Conservation (phyloP, 2,888 invertebrate species). For the Thecocarcelia acutangulata region DNA sequence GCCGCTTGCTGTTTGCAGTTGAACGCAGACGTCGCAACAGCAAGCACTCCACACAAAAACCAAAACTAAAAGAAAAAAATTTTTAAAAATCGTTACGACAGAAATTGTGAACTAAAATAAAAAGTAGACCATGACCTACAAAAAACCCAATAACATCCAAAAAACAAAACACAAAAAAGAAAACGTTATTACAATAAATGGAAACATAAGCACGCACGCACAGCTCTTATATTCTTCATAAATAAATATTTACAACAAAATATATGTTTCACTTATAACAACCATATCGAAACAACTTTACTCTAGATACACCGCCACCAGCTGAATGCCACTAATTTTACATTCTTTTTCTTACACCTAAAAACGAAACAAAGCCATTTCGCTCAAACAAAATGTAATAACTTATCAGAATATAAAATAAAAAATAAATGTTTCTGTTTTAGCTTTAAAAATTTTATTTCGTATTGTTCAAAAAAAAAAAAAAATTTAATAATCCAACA, state of each 20-base stretch:
- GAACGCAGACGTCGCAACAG: conserved; percentile 21
- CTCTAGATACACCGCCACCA: background rate
- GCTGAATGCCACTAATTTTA: conserved; percentile 46
- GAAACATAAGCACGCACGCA: conserved; percentile 50
- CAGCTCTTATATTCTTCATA: conserved; percentile 31
- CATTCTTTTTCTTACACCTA: conserved; percentile 2
- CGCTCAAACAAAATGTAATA: background rate
- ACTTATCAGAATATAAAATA: background rate
- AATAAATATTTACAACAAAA: conserved; percentile 45
- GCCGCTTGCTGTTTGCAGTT: background rate
- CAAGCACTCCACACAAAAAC: conserved; percentile 46
- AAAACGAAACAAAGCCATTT: conserved; percentile 1
- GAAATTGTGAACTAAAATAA: conserved; percentile 68
- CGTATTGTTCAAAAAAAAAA: no score
- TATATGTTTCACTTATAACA: conserved; percentile 18
- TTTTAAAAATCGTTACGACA: conserved; percentile 60
- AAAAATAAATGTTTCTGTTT: background rate
- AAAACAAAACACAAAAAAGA: conserved; percentile 59
- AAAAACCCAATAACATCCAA: conserved; percentile 67
- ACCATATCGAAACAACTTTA: background rate
- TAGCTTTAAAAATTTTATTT: no score
- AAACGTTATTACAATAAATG: conserved; percentile 64
- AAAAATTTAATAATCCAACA: no score
- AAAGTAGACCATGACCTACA: conserved; percentile 70
- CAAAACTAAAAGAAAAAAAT: conserved; percentile 26